phyloP scores from a whole-genome alignment of 2,113 vertebrate species.

The Pseudorectes ferrugineus region DNA sequence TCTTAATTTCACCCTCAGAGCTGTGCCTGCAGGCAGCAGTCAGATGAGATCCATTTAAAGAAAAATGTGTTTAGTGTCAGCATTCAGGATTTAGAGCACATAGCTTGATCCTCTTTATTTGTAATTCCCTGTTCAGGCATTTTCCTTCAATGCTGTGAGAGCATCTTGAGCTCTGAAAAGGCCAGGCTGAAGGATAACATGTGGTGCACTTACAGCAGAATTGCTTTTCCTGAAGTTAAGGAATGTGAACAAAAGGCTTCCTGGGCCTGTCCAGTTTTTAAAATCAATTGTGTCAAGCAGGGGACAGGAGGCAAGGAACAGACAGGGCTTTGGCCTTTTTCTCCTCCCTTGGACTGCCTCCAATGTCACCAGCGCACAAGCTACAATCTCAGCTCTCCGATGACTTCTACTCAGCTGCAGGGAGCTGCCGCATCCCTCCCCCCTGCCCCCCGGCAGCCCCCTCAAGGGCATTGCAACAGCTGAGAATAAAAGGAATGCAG shows the following conservation, averaged over 20 bases:
- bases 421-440: not conserved
- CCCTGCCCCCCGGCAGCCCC: not conserved
- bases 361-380: not conserved
- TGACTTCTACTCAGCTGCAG: not conserved
- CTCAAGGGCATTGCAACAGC: constrained; percentile 18
- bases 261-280: not conserved
- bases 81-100: not conserved
- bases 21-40: not conserved
- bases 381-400: not conserved
- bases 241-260: not conserved
- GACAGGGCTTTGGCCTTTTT: not conserved
- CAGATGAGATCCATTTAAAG: constrained; percentile 10
- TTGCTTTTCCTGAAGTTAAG: not conserved
- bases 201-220: not conserved
- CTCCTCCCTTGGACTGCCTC: not conserved
- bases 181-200: not conserved
- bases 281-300: not conserved
- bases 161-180: not conserved
- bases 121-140: not conserved
- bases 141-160: not conserved
- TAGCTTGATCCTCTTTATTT: not conserved
- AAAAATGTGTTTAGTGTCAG: not conserved
- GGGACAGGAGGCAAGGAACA: not conserved
- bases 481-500: constrained; percentile 55
- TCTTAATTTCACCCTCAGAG: not conserved